A percentile compares a stretch with the other conserved stretches of the same genome.
Conservation (phyloP, 2,113 vertebrate genomes). For the Phocoena sinus region DNA sequence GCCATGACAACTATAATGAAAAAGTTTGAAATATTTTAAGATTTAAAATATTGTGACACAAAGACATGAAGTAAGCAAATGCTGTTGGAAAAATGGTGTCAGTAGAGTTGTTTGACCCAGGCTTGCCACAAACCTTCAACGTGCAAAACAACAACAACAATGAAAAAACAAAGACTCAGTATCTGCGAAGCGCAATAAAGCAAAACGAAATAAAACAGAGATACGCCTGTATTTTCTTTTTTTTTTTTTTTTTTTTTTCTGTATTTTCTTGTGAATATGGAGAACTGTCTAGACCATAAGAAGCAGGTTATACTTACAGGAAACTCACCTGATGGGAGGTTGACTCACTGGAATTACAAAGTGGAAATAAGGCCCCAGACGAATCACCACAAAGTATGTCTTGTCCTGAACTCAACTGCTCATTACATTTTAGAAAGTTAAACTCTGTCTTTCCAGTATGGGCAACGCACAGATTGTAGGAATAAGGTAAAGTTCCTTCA, state of each 20-base stretch:
- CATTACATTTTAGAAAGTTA: constrained; percentile 42
- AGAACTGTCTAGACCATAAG: background rate
- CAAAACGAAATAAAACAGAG: background rate
- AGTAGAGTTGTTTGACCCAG: background rate
- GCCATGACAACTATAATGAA: background rate
- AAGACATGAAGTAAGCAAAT: background rate
- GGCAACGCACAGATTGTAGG: constrained; percentile 65
- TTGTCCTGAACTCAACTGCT: constrained; percentile 28
- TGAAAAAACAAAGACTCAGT: background rate
- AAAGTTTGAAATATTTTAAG: background rate
- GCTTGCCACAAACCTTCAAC: background rate
- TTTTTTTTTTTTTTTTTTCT: no score
- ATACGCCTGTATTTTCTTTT: background rate
- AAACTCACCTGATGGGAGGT: constrained; percentile 56
- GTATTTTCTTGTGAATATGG: background rate
- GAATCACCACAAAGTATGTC: constrained; percentile 34
- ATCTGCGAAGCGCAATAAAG: background rate
- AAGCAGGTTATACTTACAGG: background rate
- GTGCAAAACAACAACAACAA: background rate
- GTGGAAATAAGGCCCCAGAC: constrained; percentile 34
- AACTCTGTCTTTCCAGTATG: constrained; percentile 52
- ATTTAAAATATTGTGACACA: background rate
- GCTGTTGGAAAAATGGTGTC: background rate
- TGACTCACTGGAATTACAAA: constrained; percentile 21
- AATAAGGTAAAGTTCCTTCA: constrained; percentile 72